Base-by-base conservation (phyloP, 2,113 vertebrate genomes). In the Chlorodrepanis virens region DNA sequence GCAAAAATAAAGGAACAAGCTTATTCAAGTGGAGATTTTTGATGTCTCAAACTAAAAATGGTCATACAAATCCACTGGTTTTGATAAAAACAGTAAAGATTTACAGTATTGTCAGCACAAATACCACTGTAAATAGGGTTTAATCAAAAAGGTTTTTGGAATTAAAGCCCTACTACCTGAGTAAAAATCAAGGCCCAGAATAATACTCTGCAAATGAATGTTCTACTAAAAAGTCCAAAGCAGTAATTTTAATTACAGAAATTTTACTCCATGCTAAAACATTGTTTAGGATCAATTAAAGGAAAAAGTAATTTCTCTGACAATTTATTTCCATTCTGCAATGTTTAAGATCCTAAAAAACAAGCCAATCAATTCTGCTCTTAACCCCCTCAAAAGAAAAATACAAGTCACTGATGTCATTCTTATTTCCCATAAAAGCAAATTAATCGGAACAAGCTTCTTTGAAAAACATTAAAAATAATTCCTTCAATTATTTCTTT, bases 351-450 rank as follows among this genome's bases (percentile, higher is more conserved):
- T 80, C 50, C 59, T 83, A 56, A 91, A 94, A 94, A 72, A 29
- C 40, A 87, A 88, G n/a, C 22, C 49, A 78, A 69, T 87, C 27
- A 90, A 3, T 85, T 74, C 17, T 71, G 67, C 10, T 42, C 9
- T n/a, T 87, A 90, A 53, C 19, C 8, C 25, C 9, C 42, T 40
- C 9, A 37, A 81, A 94, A 94, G 24, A 20, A 14, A 79, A 88
- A 87, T 72, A 27, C 11, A 37, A 82, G 35, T 42, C 35, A 87
- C 20, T 65, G 61, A 91, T 90, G 77, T 76, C n/a, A 83, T 95
- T 93, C 85, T 85, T 90, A 82, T 77, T 92, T 94, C 83, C 68
- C 93, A 91, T 84, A 95, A 97, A 94, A 93, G 29, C 33, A 94
- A 96, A 93, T 94, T 93, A 96, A 90, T 84, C 95, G 94, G 50